Percentiles rank a stretch among this genome's conserved stretches.
Evolutionary conservation across 30 jellyfish, hydroid and myxozoan genomes (phyloP).

Genomic region (Haliclystus octoradiatus): DNA sequence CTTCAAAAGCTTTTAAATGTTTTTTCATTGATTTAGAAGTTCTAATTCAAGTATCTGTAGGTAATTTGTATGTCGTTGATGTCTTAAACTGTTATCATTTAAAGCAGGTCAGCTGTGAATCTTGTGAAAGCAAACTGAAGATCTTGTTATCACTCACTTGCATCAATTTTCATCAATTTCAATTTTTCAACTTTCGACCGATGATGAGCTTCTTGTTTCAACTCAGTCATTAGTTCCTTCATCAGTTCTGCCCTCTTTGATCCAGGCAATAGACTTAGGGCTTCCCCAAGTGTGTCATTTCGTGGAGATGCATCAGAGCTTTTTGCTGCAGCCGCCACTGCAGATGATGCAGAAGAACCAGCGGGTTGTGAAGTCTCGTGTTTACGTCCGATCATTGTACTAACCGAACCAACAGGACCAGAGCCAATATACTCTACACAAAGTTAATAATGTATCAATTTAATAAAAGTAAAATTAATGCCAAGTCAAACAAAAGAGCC

Average conservation of each 20-base stretch:
- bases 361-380: not conserved
- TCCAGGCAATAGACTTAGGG: not conserved
- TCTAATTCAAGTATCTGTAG: too few relatives aligned
- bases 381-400: conserved; percentile 68
- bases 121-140: too few relatives aligned
- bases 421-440: conserved; percentile 67
- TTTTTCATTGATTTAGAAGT: too few relatives aligned
- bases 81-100: too few relatives aligned
- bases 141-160: too few relatives aligned
- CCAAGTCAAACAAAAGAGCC: not conserved
- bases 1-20: too few relatives aligned
- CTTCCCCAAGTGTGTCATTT: not conserved
- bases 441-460: not conserved
- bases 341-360: conserved; percentile 12
- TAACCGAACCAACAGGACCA: conserved; percentile 84
- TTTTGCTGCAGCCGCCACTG: conserved; percentile 27
- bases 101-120: too few relatives aligned
- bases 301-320: conserved; percentile 38
- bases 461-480: not conserved
- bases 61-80: too few relatives aligned
- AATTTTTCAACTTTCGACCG: too few relatives aligned
- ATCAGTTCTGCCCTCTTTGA: not conserved
- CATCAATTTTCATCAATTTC: too few relatives aligned
- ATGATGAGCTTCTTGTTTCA: too few relatives aligned
- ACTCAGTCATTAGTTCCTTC: too few relatives aligned